Conservation (phyloP, 2,888 invertebrate genomes). For the Nomada fabriciana region DNA sequence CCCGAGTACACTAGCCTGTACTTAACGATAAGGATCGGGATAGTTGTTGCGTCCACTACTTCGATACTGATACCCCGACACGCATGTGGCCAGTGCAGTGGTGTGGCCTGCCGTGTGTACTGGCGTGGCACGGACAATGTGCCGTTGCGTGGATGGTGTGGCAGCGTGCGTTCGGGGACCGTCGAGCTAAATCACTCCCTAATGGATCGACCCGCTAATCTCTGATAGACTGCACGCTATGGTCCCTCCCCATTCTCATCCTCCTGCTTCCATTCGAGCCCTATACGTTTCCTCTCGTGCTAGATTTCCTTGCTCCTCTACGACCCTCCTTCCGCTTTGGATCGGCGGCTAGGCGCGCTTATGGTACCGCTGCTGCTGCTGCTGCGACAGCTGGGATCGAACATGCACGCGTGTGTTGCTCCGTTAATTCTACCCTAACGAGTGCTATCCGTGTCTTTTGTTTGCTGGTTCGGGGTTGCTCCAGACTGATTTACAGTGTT, state of each 20-base stretch:
- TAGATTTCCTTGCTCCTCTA: conserved; percentile 40
- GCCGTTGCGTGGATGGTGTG: conserved; percentile 45
- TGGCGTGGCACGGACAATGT: conserved; percentile 37
- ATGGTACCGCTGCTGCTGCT: conserved; percentile 9
- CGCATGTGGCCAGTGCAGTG: conserved; percentile 24
- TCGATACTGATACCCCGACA: conserved; percentile 30
- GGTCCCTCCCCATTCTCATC: conserved; percentile 34
- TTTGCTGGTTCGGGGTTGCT: neutral
- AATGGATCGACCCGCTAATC: conserved; percentile 81
- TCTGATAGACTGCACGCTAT: conserved; percentile 77
- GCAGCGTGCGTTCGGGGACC: conserved; percentile 72
- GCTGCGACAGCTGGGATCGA: conserved; percentile 39
- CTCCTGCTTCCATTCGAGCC: conserved; percentile 26
- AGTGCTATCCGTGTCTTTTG: conserved; percentile 16
- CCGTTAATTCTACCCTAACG: conserved; percentile 35
- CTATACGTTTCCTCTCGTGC: conserved; percentile 44
- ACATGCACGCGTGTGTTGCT: conserved; percentile 37
- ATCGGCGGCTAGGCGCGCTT: conserved; percentile 37
- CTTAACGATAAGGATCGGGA: conserved; percentile 44
- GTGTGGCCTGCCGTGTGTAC: conserved; percentile 27
- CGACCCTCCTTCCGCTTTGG: conserved; percentile 30
- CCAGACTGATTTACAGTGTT: neutral
- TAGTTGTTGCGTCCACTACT: conserved; percentile 31
- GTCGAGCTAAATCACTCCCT: conserved; percentile 78
- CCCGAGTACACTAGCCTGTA: conserved; percentile 9